Base-by-base conservation (phyloP, 2,113 vertebrate genomes). In the Alosa alosa region DNA sequence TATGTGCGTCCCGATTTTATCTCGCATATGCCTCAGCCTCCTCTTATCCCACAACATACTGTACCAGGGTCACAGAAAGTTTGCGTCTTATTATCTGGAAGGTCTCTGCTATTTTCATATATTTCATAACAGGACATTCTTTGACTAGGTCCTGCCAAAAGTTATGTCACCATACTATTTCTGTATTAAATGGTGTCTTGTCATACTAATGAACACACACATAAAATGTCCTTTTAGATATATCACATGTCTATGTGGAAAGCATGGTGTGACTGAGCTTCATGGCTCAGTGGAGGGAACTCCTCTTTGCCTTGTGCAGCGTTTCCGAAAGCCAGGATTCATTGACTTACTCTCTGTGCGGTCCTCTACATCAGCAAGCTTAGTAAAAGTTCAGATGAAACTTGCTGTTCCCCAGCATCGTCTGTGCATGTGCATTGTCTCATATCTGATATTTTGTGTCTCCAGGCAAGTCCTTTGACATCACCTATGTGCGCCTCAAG, bases 401-500 rank as follows among this genome's bases (percentile, higher is more conserved):
- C 47, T 49, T 9, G 47, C 1, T 49, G 1, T 49, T 1, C 47
- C 8, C 47, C 9, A 0, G 47, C 47, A 49, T 31, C 31, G 31
- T 31, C 31, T 31, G 31, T 49, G 9, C 9, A 13, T 49, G 47
- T 60, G 55, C 55, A 60, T 60, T 31, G 25, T 31, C 36, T 84
- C 57, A 60, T 68, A 31, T 72, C 3, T 11, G 8, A 2, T 72
- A 8, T 17, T 3, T 78, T 25, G 44, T 81, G 8, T 84, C 85
- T 36, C 0, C 90, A 99, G 98, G 98, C 46, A 99, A 99, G 84
- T 89, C 98, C 13, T 99, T 99, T 50, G 98, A 99, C 93, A 99
- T 99, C 93, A 99, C 98, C 0, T 99, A 99, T 0, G 97, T 99
- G 49, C 97, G 98, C 0, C 95, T 99, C 4, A 99, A 99, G 95